Conservation (phyloP, 2,888 invertebrate genomes). For the Schrankia costaestrigalis region DNA sequence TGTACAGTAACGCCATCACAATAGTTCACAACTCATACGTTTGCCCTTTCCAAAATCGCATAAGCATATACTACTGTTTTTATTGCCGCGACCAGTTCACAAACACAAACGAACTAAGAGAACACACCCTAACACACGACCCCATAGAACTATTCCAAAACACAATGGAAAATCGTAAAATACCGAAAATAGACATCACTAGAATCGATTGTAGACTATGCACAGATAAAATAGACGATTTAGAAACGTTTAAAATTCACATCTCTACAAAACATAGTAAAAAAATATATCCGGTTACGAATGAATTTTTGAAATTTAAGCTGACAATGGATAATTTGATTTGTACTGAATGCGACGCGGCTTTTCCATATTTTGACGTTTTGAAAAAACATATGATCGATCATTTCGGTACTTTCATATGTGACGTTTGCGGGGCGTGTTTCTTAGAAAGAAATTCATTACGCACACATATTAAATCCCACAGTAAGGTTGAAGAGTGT, state of each 20-base stretch:
- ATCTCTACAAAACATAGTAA: constrained; percentile 45
- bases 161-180: constrained; percentile 58
- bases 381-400: constrained; percentile 66
- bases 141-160: constrained; percentile 28
- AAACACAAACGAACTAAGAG: constrained; percentile 57
- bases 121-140: constrained; percentile 61
- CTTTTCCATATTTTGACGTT: constrained; percentile 51
- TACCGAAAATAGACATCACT: constrained; percentile 69
- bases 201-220: constrained; percentile 67
- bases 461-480: constrained; percentile 61
- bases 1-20: constrained; percentile 51
- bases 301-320: constrained; percentile 64
- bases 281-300: constrained; percentile 43
- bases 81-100: constrained; percentile 70
- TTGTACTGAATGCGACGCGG: constrained; percentile 60
- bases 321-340: constrained; percentile 52
- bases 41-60: constrained; percentile 62
- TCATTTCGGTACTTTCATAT: constrained; percentile 64
- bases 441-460: constrained; percentile 70
- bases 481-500: constrained; percentile 66
- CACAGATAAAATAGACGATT: constrained; percentile 52
- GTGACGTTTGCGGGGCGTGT: constrained; percentile 67
- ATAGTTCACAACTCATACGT: constrained; percentile 62
- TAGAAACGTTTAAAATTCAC: constrained; percentile 54
- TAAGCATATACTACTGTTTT: constrained; percentile 68